These are phyloP conservation scores for Lycodopsis pacificus DNA, from an alignment of 2,797 vertebrate genomes.

Conservation along the genomic window DNA sequence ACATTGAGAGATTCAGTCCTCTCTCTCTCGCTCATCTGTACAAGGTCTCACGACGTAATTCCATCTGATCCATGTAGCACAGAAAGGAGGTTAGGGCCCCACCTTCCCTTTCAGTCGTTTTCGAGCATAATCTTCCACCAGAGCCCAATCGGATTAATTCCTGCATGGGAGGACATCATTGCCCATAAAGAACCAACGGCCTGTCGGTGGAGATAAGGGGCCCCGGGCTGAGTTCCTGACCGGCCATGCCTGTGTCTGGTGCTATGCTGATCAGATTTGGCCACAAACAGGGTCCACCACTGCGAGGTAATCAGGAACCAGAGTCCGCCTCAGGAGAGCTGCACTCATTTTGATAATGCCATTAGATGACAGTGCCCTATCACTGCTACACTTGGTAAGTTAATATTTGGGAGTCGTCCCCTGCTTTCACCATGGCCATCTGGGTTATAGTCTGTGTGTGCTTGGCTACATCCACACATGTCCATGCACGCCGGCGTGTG, in stretches of 20 bases:
- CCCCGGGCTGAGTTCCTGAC: conserved; percentile 71
- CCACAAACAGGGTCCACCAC: conserved; percentile 65
- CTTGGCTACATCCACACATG: conserved; percentile 30
- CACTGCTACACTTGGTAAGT: conserved; percentile 70
- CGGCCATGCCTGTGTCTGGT: conserved; percentile 71
- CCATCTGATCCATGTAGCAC: conserved; percentile 34
- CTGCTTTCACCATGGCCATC: conserved; percentile 71
- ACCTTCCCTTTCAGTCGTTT: conserved; percentile 54
- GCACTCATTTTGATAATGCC: conserved; percentile 79
- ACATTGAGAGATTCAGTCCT: conserved; percentile 6
- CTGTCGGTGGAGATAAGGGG: conserved; percentile 72
- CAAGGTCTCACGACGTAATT: conserved; percentile 29
- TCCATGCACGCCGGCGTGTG: conserved; percentile 8
- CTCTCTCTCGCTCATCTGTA: neutral
- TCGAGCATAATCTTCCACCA: conserved; percentile 53
- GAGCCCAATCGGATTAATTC: conserved; percentile 73
- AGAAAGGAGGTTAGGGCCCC: conserved; percentile 43
- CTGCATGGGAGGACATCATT: conserved; percentile 51
- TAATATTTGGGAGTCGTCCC: conserved; percentile 72
- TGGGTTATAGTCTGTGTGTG: conserved; percentile 58
- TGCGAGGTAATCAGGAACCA: conserved; percentile 78
- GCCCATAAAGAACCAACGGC: conserved; percentile 58
- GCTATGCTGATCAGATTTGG: conserved; percentile 81
- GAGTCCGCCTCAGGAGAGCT: conserved; percentile 72
- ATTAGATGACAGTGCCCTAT: conserved; percentile 76